These are phyloP conservation scores for Mormyrus proboscirostris DNA, from an alignment of 2,797 vertebrate genomes.

Conservation along the genomic window DNA sequence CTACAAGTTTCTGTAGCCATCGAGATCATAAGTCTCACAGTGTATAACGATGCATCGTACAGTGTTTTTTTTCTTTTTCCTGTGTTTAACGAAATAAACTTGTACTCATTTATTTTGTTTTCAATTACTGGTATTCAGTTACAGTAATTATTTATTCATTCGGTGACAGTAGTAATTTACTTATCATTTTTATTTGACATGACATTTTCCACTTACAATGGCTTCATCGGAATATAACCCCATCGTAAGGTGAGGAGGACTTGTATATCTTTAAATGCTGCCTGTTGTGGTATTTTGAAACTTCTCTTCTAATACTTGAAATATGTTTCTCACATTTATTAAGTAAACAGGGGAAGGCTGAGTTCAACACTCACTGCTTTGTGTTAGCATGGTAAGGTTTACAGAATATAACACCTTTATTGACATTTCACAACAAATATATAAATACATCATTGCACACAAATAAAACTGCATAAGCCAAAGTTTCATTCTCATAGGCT, in stretches of 20 bases:
- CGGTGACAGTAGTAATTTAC: neutral
- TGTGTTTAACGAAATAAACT: neutral
- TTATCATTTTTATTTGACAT: neutral
- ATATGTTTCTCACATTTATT: neutral
- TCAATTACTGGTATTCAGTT: neutral
- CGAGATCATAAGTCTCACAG: neutral
- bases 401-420: neutral
- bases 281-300: neutral
- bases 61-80: neutral
- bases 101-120: neutral
- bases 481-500: neutral
- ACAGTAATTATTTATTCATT: neutral
- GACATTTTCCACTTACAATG: neutral
- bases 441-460: slow-evolving; percentile 8
- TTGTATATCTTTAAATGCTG: neutral
- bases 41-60: neutral
- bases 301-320: neutral
- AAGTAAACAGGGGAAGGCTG: neutral
- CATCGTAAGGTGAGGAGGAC: neutral
- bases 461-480: neutral
- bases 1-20: neutral
- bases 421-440: slow-evolving; percentile 8
- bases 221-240: neutral
- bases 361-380: neutral
- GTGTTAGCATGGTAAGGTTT: neutral